Percentiles rank a stretch among this genome's conserved stretches.
These are phyloP conservation scores for Crocuta crocuta DNA, from an alignment of 2,113 vertebrate genomes.

Conservation along the genomic window DNA sequence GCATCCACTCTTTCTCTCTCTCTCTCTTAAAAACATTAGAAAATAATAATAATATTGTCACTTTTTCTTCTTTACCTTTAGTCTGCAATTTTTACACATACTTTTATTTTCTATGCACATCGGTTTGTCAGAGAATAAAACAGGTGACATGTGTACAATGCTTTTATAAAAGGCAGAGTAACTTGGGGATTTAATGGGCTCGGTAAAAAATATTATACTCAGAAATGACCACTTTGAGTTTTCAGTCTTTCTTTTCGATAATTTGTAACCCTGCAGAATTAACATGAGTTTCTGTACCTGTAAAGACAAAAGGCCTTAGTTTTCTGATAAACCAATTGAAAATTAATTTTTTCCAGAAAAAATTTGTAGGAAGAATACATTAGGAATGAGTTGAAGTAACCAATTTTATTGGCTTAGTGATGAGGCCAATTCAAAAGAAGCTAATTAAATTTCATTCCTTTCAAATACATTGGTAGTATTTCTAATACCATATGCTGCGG, in stretches of 20 bases:
- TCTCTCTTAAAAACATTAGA: too few relatives aligned
- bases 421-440: neutral
- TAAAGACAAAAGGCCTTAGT: neutral
- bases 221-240: neutral
- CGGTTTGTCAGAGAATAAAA: neutral
- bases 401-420: neutral
- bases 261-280: neutral
- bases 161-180: neutral
- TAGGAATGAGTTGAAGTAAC: neutral
- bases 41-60: neutral
- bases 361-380: neutral
- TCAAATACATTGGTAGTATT: neutral
- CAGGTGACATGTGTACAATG: neutral
- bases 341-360: constrained; percentile 31
- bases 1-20: too few relatives aligned
- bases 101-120: neutral
- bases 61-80: neutral
- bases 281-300: neutral
- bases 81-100: neutral
- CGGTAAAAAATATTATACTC: neutral
- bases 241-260: neutral
- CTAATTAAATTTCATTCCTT: neutral
- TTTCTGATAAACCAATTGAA: neutral
- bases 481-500: neutral
- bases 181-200: neutral